phyloP scores from a whole-genome alignment of 1,140 invertebrate genomes.

The Drosophila bocki region DNA sequence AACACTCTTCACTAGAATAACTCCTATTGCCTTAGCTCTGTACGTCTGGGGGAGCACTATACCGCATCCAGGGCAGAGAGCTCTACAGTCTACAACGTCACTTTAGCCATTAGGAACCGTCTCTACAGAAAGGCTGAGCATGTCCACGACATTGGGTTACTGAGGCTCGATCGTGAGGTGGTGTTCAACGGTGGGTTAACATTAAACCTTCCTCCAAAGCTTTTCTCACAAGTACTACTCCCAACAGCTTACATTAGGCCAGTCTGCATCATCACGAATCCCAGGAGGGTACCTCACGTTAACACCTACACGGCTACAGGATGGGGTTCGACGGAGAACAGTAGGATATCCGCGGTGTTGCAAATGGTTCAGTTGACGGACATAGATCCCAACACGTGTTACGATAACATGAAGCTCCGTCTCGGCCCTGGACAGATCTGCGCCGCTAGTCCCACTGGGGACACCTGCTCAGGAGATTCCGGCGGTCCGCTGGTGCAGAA shows the following conservation, averaged over 20 bases:
- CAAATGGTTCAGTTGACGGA: neutral
- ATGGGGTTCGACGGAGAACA: neutral
- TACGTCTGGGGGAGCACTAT: slow-evolving; percentile 11
- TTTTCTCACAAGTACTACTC: too few relatives aligned
- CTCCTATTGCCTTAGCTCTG: neutral
- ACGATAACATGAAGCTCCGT: neutral
- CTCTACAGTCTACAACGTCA: neutral
- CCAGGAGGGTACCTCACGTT: neutral
- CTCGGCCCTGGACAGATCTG: slow-evolving; percentile 8
- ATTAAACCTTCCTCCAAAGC: neutral
- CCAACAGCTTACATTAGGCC: slow-evolving; percentile 11
- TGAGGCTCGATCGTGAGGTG: neutral
- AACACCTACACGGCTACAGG: neutral
- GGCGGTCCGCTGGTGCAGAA: neutral
- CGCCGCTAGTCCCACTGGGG: neutral
- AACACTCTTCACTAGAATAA: neutral
- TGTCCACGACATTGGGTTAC: neutral
- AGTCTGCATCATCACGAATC: slow-evolving; percentile 7
- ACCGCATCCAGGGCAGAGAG: neutral
- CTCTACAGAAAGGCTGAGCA: neutral
- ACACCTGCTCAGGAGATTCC: slow-evolving; percentile 1
- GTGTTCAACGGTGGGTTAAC: neutral
- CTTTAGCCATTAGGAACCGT: neutral
- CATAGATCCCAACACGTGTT: neutral
- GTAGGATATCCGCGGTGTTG: neutral